Evolutionary conservation across 2,888 invertebrate species (phyloP).

Genomic region (Epinotia demarniana): DNA sequence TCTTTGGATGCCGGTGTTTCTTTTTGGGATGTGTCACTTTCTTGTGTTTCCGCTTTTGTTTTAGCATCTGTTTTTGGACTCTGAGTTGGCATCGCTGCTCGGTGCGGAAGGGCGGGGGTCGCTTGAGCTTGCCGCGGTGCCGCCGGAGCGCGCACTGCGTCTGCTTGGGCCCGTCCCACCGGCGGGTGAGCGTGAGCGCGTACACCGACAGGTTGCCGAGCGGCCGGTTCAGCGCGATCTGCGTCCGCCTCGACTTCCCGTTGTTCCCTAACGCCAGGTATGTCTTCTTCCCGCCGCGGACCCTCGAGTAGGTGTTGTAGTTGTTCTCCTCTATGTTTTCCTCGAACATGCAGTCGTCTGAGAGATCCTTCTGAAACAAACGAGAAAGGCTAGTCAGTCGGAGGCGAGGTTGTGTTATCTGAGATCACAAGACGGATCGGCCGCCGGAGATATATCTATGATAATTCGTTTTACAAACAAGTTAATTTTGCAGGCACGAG

Average conservation of each 20-base stretch:
- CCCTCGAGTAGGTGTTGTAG: constrained; percentile 93
- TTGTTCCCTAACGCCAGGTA: constrained; percentile 91
- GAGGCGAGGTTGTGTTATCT: constrained; percentile 37
- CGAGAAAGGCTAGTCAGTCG: constrained; percentile 62
- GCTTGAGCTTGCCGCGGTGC: constrained; percentile 77
- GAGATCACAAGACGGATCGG: constrained; percentile 31
- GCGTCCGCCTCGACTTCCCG: constrained; percentile 89
- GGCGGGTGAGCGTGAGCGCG: constrained; percentile 85
- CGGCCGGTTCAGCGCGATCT: constrained; percentile 87
- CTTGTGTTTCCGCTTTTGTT: constrained; percentile 80
- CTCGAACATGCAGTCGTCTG: constrained; percentile 94
- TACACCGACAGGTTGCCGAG: constrained; percentile 91
- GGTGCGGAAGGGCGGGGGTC: constrained; percentile 73
- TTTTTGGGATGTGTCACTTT: constrained; percentile 79
- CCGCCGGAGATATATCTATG: constrained; percentile 34
- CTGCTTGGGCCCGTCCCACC: constrained; percentile 70
- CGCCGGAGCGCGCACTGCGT: constrained; percentile 72
- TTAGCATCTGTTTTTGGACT: constrained; percentile 75
- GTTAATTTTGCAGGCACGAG: constrained; percentile 37
- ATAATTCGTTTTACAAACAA: constrained; percentile 43
- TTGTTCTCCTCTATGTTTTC: constrained; percentile 93
- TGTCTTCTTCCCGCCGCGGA: constrained; percentile 86
- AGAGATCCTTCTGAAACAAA: constrained; percentile 93
- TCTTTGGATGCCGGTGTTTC: constrained; percentile 83
- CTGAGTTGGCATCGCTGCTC: constrained; percentile 73